Conservation (phyloP, 2,888 invertebrate species). For the Spicauda simplicius region DNA sequence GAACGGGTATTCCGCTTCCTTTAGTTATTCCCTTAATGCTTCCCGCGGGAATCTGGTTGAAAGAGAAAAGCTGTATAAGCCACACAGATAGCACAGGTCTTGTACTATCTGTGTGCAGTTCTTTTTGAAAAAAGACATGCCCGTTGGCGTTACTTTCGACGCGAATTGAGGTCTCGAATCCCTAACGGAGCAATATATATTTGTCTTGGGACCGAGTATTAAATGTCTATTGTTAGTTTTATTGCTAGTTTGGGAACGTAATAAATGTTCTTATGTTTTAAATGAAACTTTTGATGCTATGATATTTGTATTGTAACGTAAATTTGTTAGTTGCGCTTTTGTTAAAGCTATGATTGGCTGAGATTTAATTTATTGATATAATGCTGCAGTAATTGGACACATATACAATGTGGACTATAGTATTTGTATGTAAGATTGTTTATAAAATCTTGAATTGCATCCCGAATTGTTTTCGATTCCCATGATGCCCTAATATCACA, state of each 20-base stretch:
- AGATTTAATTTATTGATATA: too few species aligned
- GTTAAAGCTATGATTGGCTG: too few species aligned
- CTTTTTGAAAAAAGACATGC: slow-evolving; percentile 17
- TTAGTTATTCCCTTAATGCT: slow-evolving; percentile 39
- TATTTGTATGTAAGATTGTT: too few species aligned
- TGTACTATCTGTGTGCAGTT: slow-evolving; percentile 21
- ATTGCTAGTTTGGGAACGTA: slow-evolving; percentile 17
- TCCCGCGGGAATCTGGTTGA: slow-evolving; percentile 35
- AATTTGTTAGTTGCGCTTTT: neutral
- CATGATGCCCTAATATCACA: too few species aligned
- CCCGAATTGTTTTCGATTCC: too few species aligned
- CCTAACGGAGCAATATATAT: slow-evolving; percentile 26
- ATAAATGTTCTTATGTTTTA: slow-evolving; percentile 14
- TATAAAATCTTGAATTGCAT: too few species aligned
- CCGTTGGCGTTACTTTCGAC: slow-evolving; percentile 11
- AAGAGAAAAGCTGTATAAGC: slow-evolving; percentile 25
- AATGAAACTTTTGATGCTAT: slow-evolving; percentile 1
- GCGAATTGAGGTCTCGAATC: slow-evolving; percentile 21
- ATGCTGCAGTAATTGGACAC: too few species aligned
- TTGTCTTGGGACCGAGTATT: slow-evolving; percentile 18
- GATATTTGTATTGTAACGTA: neutral
- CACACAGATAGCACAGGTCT: too few species aligned
- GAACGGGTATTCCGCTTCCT: slow-evolving; percentile 36
- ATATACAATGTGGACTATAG: too few species aligned
- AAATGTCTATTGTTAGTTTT: slow-evolving; percentile 29